A percentile compares a stretch with the other conserved stretches of the same genome.
Conservation (phyloP, 2,113 vertebrate genomes). For the Leptodactylus fuscus region DNA sequence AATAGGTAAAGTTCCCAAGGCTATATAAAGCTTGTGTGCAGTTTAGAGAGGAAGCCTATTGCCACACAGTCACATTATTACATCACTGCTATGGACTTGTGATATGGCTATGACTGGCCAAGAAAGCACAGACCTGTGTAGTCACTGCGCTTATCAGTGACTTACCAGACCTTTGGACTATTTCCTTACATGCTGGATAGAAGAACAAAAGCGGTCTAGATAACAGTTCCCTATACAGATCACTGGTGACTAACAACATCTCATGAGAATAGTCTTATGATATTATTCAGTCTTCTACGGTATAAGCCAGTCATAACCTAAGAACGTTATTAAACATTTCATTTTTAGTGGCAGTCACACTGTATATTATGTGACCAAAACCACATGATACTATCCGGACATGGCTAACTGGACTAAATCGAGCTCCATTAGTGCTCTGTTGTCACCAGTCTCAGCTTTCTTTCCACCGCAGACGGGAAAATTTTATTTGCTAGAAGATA, state of each 20-base stretch:
- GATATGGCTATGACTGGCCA: not conserved
- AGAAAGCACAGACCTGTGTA: not conserved
- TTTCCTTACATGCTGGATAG: constrained; percentile 3
- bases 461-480: no score
- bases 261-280: not conserved
- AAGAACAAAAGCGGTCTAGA: not conserved
- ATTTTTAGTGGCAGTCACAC: no score
- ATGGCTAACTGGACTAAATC: no score
- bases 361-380: no score
- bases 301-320: no score
- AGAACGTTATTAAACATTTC: no score
- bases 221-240: not conserved
- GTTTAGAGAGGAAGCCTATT: not conserved
- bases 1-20: not conserved
- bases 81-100: not conserved
- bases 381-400: no score
- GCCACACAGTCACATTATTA: not conserved
- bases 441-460: no score
- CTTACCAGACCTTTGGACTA: constrained; percentile 10
- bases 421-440: no score
- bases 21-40: not conserved
- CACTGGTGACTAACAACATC: not conserved
- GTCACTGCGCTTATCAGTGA: constrained; percentile 20
- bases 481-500: no score
- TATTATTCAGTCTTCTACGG: no score